Evolutionary conservation across 1,140 invertebrate genomes (phyloP), one percentile per base, ranked within the genome.

Genomic region (Drosophila bocqueti): DNA sequence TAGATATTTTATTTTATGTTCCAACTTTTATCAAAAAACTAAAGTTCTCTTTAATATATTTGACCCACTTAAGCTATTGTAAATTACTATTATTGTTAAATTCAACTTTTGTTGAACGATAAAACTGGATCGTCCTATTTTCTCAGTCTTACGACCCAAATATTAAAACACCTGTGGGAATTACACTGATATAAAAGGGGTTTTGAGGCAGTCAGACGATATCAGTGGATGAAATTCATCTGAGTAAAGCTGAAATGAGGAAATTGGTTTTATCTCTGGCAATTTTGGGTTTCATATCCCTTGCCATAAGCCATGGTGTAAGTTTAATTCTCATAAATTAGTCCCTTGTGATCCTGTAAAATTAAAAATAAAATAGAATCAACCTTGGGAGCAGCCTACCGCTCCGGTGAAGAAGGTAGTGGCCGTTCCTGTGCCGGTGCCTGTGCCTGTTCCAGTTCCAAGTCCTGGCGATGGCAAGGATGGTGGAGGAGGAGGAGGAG

Each of bases 371-470:
- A n/a, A 54, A 4, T 47, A 63, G 52, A 78, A 47, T 50, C 52
- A 16, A 1, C 36, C 59, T 31, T 79, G 64, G 76, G 52, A 71
- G 21, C 43, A 43, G 36, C n/a, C 59, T 0, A 36, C 52, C 0
- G 29, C 50, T 26, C 52, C 75, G 1, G 21, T 63, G 9, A 71
- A 78, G 13, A 78, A 69, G 29, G 50, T 78, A 8, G 49, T 78
- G n/a, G 49, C 55, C 2, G 63, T 77, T 2, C 43, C 72, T 3
- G 58, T 71, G 3, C 72, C 75, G 6, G 73, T 78, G 1, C 74
- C 76, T 1, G 74, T 78, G 3, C 76, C 76, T 1, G 62, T 78
- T 11, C 75, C 65, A 2, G 60, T 63, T 10, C 73, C 54, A 0
- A 57, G 36, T 57, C 21, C 31, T 24, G 60, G 67, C 6, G 31